A percentile compares a stretch with the other conserved stretches of the same genome.
Conservation (phyloP, 2,113 vertebrate species). For the Mesocricetus auratus region DNA sequence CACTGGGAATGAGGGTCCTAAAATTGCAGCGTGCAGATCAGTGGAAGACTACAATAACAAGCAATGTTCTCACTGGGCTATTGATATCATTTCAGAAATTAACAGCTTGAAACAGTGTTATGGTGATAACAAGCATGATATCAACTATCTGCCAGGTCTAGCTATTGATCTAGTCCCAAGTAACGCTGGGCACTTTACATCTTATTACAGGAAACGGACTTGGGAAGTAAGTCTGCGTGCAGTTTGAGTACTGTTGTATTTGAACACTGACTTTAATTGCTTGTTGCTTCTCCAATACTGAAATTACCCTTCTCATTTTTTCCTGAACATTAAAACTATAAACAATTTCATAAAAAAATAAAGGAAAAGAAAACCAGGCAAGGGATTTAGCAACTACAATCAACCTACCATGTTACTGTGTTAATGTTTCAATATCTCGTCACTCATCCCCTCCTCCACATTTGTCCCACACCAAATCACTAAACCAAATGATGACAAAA, state of each 20-base stretch:
- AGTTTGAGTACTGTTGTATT: slow-evolving; percentile 37
- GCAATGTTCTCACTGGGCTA: slow-evolving; percentile 60
- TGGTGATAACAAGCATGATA: slow-evolving; percentile 39
- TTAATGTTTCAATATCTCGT: not conserved
- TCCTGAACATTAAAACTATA: not conserved
- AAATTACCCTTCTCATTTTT: not conserved
- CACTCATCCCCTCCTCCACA: not conserved
- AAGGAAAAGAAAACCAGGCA: not conserved
- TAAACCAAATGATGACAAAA: not conserved
- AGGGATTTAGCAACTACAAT: slow-evolving; percentile 10
- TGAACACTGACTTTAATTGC: slow-evolving; percentile 19
- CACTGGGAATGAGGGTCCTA: slow-evolving; percentile 43
- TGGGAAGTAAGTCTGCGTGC: slow-evolving; percentile 35
- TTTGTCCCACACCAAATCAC: not conserved
- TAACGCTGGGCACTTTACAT: slow-evolving; percentile 6
- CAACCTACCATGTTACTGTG: not conserved
- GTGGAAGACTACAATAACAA: slow-evolving; percentile 35
- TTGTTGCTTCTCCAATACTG: slow-evolving; percentile 13
- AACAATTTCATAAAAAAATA: not conserved
- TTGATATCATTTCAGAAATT: slow-evolving; percentile 63
- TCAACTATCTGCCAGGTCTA: slow-evolving; percentile 11
- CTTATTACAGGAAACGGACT: not conserved
- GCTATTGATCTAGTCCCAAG: slow-evolving; percentile 43
- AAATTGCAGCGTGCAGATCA: slow-evolving; percentile 32
- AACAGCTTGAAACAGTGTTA: slow-evolving; percentile 58